Evolutionary conservation across 2,797 vertebrate species (phyloP).

Genomic region (Tadarida brasiliensis): DNA sequence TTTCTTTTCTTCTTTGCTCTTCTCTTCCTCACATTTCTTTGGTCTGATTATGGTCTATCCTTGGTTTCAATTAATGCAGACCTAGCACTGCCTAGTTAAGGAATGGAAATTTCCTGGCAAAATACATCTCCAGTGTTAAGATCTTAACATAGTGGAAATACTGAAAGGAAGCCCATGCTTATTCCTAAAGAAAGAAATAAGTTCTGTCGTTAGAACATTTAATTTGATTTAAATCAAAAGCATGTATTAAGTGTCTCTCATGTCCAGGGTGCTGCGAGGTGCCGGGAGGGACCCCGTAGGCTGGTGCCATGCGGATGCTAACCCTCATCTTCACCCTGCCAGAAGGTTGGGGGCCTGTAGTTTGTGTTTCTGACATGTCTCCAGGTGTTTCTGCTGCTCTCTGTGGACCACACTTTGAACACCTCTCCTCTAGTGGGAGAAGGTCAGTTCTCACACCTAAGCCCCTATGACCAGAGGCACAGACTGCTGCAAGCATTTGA

Average conservation of each 20-base stretch:
- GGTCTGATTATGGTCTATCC: background rate
- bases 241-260: background rate
- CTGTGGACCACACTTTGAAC: background rate
- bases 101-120: slow-evolving; percentile 12
- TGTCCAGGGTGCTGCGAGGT: background rate
- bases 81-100: background rate
- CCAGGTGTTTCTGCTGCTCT: background rate
- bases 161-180: background rate
- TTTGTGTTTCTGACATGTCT: background rate
- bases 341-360: background rate
- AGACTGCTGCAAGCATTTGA: background rate
- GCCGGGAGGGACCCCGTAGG: background rate
- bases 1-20: background rate
- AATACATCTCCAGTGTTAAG: background rate
- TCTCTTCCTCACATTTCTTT: background rate
- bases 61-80: background rate
- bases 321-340: background rate
- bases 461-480: background rate
- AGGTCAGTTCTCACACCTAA: background rate
- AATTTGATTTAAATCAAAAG: background rate
- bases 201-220: background rate
- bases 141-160: background rate
- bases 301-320: background rate
- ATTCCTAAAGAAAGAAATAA: background rate
- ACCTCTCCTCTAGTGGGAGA: background rate